A percentile compares a stretch with the other conserved stretches of the same genome.
phyloP scores from a whole-genome alignment of 2,888 invertebrate genomes.

The Actias luna region DNA sequence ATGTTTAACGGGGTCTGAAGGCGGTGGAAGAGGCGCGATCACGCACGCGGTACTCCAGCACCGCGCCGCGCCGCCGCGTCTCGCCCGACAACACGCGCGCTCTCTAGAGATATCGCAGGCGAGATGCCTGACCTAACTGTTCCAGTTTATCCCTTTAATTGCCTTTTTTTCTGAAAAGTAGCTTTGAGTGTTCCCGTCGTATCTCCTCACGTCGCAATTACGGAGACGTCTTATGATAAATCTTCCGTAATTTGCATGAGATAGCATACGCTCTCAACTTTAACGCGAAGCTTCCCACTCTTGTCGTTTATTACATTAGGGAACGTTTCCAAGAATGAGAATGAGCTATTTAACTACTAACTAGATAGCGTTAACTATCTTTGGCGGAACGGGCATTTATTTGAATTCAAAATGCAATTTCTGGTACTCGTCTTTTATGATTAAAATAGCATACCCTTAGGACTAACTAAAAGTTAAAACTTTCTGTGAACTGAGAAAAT shows the following conservation, averaged over 20 bases:
- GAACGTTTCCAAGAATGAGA: constrained; percentile 78
- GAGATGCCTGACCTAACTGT: constrained; percentile 74
- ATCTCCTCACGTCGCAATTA: constrained; percentile 82
- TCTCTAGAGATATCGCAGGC: constrained; percentile 66
- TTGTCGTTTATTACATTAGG: constrained; percentile 79
- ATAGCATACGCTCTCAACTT: constrained; percentile 82
- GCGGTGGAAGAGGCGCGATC: constrained; percentile 51
- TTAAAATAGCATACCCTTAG: constrained; percentile 31
- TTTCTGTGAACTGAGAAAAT: constrained; percentile 53
- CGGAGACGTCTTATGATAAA: constrained; percentile 81
- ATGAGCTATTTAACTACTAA: constrained; percentile 78
- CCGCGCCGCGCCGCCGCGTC: constrained; percentile 35
- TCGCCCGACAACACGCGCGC: constrained; percentile 32
- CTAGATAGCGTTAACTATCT: constrained; percentile 67
- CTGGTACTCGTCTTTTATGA: constrained; percentile 37
- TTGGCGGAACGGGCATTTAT: constrained; percentile 48
- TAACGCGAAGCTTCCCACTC: constrained; percentile 77
- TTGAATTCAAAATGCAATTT: constrained; percentile 39
- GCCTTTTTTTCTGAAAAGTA: constrained; percentile 77
- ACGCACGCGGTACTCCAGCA: constrained; percentile 47
- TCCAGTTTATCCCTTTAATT: constrained; percentile 80
- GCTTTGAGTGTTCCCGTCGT: constrained; percentile 75
- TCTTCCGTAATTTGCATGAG: constrained; percentile 82
- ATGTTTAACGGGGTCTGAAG: constrained; percentile 67
- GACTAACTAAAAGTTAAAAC: constrained; percentile 38